phyloP scores from a whole-genome alignment of 2,797 vertebrate genomes.

The Ibycter americanus region DNA sequence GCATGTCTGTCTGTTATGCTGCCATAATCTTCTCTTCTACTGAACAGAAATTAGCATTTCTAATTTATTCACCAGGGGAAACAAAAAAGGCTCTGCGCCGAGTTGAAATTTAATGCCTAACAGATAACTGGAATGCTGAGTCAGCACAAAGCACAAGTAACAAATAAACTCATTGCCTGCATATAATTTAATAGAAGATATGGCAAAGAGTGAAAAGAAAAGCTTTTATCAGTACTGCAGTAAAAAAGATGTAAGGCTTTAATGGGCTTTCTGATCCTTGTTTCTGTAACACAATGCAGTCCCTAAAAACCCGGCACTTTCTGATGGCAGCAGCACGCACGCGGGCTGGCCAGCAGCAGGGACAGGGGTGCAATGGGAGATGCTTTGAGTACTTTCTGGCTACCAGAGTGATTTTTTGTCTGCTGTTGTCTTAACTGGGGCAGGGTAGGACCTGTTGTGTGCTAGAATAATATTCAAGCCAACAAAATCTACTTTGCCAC shows the following conservation, averaged over 20 bases:
- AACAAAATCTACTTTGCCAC: neutral
- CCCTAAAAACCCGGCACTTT: neutral
- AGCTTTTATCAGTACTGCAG: neutral
- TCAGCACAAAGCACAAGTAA: neutral
- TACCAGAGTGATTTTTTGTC: neutral
- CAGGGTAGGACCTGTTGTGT: too few species aligned
- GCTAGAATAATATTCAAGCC: neutral
- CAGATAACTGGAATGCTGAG: neutral
- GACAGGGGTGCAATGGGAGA: accelerated
- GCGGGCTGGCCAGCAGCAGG: accelerated
- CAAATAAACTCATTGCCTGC: neutral
- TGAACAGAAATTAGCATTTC: slow-evolving; percentile 21
- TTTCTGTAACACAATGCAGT: accelerated
- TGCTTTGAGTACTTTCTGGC: neutral
- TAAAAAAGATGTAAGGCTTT: accelerated
- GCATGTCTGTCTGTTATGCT: neutral
- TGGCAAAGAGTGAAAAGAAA: neutral
- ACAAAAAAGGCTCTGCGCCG: neutral
- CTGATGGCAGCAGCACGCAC: neutral
- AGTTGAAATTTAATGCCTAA: neutral
- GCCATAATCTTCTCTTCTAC: neutral
- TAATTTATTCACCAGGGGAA: neutral
- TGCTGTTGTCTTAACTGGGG: neutral
- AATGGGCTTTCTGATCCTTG: accelerated
- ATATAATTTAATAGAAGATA: neutral